These are phyloP conservation scores for Turritopsis dohrnii DNA, from an alignment of 30 jellyfish, hydroid and myxozoan species.

Conservation along the genomic window DNA sequence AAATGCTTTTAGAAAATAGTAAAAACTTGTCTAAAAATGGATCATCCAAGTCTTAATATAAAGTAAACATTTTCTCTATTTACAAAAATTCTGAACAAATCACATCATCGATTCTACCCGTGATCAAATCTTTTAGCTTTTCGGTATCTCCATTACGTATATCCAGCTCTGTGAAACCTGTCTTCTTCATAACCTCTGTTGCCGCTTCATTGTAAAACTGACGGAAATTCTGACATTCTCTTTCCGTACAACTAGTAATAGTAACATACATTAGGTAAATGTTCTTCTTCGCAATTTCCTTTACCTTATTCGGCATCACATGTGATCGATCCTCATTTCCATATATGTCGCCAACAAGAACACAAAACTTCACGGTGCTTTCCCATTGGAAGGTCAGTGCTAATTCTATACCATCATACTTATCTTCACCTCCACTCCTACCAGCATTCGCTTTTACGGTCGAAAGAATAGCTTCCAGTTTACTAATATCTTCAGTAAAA, in stretches of 20 bases:
- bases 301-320: neutral
- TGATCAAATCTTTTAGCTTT: neutral
- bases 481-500: neutral
- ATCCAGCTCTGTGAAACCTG: neutral
- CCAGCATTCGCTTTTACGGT: neutral
- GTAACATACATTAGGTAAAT: constrained; percentile 4
- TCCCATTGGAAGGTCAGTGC: neutral
- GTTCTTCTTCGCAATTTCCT: neutral
- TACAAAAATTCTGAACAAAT: constrained; percentile 16
- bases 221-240: neutral
- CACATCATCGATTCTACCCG: neutral
- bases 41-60: neutral
- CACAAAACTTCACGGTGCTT: neutral
- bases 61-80: neutral
- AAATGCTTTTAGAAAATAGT: neutral
- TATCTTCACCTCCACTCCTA: constrained; percentile 1
- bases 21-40: neutral
- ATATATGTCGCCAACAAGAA: neutral
- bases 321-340: neutral
- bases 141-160: neutral
- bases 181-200: neutral
- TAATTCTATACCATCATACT: constrained; percentile 9
- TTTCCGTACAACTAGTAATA: neutral
- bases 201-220: neutral
- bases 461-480: neutral